phyloP scores from a whole-genome alignment of 2,888 invertebrate genomes.

The Callinectes sapidus region DNA sequence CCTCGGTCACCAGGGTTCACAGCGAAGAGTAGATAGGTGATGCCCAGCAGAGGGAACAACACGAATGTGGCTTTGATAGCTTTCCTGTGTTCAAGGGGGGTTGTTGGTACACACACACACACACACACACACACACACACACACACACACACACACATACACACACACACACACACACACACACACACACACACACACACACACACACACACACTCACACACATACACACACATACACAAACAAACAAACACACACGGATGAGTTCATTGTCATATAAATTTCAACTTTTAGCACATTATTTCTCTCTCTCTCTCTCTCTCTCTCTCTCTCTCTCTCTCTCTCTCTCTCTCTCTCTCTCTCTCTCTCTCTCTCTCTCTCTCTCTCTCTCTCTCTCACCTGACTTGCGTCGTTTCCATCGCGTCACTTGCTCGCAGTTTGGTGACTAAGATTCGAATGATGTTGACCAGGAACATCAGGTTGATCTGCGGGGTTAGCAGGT shows the following conservation, averaged over 20 bases:
- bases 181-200: background rate
- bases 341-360: constrained; percentile 25
- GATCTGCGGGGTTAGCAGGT: constrained; percentile 72
- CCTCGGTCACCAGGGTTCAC: constrained; percentile 76
- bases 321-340: constrained; percentile 25
- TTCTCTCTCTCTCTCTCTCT: constrained; percentile 11
- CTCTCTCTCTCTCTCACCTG: constrained; percentile 42
- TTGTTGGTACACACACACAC: background rate
- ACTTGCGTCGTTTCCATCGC: constrained; percentile 68
- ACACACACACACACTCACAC: constrained; percentile 2
- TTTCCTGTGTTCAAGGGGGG: constrained; percentile 73
- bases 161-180: constrained; percentile 14
- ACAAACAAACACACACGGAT: background rate
- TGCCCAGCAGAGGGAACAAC: constrained; percentile 78
- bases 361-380: constrained; percentile 25
- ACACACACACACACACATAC: background rate
- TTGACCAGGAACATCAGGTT: constrained; percentile 92
- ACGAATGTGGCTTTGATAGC: constrained; percentile 78
- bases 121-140: background rate
- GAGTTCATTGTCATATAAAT: background rate
- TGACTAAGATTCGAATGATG: constrained; percentile 90
- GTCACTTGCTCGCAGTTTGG: constrained; percentile 80
- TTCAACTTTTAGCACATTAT: background rate
- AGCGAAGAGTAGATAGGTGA: constrained; percentile 78
- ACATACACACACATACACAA: constrained; percentile 16